Conservation (phyloP, 2,113 vertebrate species). For the Ceyx melanurus region DNA sequence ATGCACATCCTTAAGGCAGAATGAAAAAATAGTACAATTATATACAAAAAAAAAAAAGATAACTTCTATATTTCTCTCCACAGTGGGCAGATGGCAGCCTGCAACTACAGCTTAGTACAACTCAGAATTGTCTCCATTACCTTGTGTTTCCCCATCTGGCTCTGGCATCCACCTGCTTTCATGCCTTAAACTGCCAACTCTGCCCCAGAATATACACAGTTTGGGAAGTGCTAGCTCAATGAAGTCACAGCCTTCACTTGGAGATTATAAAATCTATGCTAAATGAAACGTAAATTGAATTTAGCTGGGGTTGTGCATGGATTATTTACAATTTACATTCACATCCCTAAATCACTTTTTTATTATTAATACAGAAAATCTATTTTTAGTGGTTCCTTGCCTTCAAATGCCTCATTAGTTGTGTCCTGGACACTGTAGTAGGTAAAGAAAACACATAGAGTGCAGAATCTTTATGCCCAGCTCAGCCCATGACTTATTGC, state of each 20-base stretch:
- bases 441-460: background rate
- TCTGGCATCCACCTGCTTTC: background rate
- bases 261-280: background rate
- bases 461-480: background rate
- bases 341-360: background rate
- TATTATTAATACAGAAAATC: background rate
- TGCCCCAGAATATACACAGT: background rate
- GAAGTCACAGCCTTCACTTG: background rate
- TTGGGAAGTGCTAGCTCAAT: background rate
- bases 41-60: background rate
- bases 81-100: background rate
- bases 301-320: background rate
- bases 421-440: background rate
- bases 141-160: background rate
- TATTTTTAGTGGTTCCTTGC: background rate
- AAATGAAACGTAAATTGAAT: background rate
- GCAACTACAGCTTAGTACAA: background rate
- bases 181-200: background rate
- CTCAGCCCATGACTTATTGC: background rate
- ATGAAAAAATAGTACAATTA: background rate
- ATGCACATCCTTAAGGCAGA: background rate
- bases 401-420: background rate
- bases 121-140: background rate
- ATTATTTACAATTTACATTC: background rate
- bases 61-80: background rate